Percentiles rank a stretch among this genome's conserved stretches.
phyloP scores from a whole-genome alignment of 2,797 vertebrate genomes.

The Botia kubotai region DNA sequence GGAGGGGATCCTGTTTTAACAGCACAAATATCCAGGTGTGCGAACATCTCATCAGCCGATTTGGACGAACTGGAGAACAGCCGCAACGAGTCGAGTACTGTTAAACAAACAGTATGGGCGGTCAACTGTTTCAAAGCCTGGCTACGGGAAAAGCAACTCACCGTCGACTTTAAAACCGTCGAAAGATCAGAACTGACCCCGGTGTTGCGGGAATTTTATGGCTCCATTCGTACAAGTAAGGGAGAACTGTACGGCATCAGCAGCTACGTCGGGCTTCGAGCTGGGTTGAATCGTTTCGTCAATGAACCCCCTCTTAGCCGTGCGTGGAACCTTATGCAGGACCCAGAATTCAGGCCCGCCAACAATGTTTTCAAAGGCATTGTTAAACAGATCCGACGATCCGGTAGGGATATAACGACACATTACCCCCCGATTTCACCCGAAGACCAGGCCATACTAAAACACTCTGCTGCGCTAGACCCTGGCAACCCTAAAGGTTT shows the following conservation, averaged over 20 bases:
- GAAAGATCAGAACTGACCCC: constrained; percentile 38
- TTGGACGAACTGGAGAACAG: constrained; percentile 36
- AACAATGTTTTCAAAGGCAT: constrained; percentile 42
- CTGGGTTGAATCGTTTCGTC: constrained; percentile 39
- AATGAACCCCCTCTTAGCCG: constrained; percentile 42
- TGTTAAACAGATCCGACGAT: constrained; percentile 34
- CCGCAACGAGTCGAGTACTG: constrained; percentile 26
- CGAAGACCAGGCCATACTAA: background rate
- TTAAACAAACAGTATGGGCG: constrained; percentile 34
- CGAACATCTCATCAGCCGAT: constrained; percentile 1
- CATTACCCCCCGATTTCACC: constrained; percentile 8
- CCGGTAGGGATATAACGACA: constrained; percentile 10
- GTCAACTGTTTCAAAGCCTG: constrained; percentile 45
- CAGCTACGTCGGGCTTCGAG: constrained; percentile 45
- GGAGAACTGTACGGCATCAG: constrained; percentile 44
- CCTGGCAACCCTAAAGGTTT: constrained; percentile 36
- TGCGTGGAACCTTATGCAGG: constrained; percentile 41
- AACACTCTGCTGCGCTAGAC: constrained; percentile 16
- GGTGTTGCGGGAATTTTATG: constrained; percentile 48
- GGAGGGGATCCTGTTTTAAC: constrained; percentile 10
- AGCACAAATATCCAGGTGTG: constrained; percentile 37
- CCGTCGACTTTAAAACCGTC: constrained; percentile 5
- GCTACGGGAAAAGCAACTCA: constrained; percentile 1
- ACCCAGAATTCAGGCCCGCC: constrained; percentile 46
- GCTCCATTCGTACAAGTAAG: constrained; percentile 46